These are phyloP conservation scores for Aquatica leii DNA, from an alignment of 2,888 invertebrate species.

Conservation along the genomic window DNA sequence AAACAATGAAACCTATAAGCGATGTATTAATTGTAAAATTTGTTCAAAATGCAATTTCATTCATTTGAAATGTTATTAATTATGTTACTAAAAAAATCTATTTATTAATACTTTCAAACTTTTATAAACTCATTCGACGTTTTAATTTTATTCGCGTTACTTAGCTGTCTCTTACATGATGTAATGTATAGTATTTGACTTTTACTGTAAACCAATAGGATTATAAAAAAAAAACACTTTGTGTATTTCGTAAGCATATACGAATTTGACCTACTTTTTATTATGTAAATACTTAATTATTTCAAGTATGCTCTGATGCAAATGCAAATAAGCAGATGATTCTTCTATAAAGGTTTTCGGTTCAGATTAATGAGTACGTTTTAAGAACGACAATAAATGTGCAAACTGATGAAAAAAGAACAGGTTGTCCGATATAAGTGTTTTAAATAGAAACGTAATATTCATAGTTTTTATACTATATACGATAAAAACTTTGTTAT, in stretches of 20 bases:
- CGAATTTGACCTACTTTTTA: constrained; percentile 24
- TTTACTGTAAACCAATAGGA: constrained; percentile 3
- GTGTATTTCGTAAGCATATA: constrained; percentile 19
- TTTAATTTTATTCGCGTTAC: background rate
- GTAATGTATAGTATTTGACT: background rate
- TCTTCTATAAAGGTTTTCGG: constrained; percentile 1
- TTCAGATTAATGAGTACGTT: constrained; percentile 11
- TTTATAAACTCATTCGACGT: no score
- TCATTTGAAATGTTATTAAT: no score
- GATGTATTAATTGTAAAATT: no score
- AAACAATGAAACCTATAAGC: no score
- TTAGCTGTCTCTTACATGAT: background rate
- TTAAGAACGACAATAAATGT: no score
- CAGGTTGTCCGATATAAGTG: no score
- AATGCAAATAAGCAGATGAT: constrained; percentile 16
- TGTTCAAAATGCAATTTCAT: no score
- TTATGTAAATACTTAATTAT: constrained; percentile 27
- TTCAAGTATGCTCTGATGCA: constrained; percentile 17
- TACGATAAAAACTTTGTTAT: background rate
- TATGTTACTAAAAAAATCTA: no score
- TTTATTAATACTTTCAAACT: no score
- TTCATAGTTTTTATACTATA: no score
- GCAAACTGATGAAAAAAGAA: no score
- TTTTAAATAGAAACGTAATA: no score
- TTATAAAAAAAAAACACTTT: constrained; percentile 7